A percentile compares a stretch with the other conserved stretches of the same genome.
Conservation (phyloP, 2,888 invertebrate species). For the Laspeyria flexula region DNA sequence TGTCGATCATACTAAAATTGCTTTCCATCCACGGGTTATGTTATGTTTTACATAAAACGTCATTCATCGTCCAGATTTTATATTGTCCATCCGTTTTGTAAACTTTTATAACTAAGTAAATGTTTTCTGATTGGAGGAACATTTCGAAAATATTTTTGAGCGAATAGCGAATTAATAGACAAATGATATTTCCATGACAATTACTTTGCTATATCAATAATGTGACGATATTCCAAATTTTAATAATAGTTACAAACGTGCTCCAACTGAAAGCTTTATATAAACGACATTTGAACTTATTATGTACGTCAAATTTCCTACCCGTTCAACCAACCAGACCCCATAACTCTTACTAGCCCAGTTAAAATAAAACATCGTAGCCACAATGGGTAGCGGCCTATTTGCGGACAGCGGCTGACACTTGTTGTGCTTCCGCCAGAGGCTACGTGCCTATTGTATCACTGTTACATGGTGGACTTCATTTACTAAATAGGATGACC, state of each 20-base stretch:
- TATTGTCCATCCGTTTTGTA: conserved; percentile 7
- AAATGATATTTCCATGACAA: not conserved
- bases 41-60: conserved; percentile 51
- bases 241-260: too few relatives aligned
- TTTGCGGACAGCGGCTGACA: conserved; percentile 75
- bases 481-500: conserved; percentile 56
- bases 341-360: conserved; percentile 25
- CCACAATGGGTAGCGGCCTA: conserved; percentile 74
- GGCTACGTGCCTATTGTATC: conserved; percentile 57
- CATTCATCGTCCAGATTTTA: conserved; percentile 32
- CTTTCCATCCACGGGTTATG: conserved; percentile 34
- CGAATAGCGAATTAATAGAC: not conserved
- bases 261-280: too few relatives aligned
- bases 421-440: conserved; percentile 77
- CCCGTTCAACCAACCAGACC: not conserved
- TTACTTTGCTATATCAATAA: too few relatives aligned
- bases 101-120: conserved; percentile 13
- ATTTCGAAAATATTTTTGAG: not conserved
- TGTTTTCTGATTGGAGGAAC: not conserved
- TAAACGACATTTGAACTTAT: too few relatives aligned
- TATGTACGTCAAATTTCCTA: too few relatives aligned
- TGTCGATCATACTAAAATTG: conserved; percentile 54
- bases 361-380: conserved; percentile 57
- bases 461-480: conserved; percentile 67
- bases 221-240: too few relatives aligned